Evolutionary conservation across 2,113 vertebrate species (phyloP).

Genomic region (Lepus europaeus): DNA sequence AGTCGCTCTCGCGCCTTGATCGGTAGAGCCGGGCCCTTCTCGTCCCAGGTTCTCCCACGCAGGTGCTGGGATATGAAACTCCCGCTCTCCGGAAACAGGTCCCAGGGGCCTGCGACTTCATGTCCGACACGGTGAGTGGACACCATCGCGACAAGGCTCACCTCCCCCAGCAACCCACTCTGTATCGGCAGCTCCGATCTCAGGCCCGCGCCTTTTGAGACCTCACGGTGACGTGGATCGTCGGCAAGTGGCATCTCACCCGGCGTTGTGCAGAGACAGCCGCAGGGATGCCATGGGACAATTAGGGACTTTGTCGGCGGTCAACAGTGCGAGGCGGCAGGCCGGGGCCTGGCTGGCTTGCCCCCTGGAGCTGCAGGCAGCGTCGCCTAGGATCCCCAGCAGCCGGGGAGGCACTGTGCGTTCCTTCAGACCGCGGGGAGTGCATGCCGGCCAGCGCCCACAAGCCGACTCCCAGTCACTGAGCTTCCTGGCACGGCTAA

Average conservation of each 20-base stretch:
- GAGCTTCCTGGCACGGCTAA: neutral
- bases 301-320: neutral
- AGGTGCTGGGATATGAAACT: neutral
- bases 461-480: neutral
- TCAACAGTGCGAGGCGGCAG: neutral
- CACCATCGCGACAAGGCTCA: neutral
- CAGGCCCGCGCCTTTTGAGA: neutral
- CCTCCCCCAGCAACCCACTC: neutral
- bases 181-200: neutral
- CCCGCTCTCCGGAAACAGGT: neutral
- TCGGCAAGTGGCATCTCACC: neutral
- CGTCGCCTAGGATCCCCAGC: neutral
- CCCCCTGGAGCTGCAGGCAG: neutral
- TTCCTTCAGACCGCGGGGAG: neutral
- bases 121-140: neutral
- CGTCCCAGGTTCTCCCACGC: neutral
- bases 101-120: too few relatives aligned
- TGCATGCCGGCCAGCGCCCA: rapidly evolving
- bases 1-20: neutral
- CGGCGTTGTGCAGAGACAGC: neutral
- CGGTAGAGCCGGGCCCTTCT: neutral
- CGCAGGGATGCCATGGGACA: neutral
- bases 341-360: neutral
- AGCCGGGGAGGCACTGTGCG: neutral
- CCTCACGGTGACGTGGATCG: neutral